These are phyloP conservation scores for Lytechinus pictus DNA, from an alignment of 35 echinoderm and acorn worm species.

Conservation along the genomic window DNA sequence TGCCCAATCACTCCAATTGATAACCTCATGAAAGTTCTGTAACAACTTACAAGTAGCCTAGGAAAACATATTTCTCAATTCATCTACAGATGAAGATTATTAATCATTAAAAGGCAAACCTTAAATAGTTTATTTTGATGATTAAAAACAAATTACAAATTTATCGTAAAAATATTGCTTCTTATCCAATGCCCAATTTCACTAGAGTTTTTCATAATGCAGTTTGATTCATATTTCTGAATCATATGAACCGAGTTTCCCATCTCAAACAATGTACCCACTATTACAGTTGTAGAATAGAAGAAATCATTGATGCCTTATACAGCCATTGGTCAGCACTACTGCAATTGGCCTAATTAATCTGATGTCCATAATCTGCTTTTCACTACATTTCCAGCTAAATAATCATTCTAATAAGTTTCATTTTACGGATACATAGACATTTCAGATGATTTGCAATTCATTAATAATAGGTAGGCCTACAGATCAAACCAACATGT, in stretches of 20 bases:
- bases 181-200: not conserved
- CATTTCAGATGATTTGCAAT: not conserved
- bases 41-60: too few species aligned
- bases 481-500: too few species aligned
- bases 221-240: not conserved
- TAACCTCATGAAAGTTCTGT: too few species aligned
- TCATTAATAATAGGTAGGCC: not conserved
- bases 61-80: too few species aligned
- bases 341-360: not conserved
- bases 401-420: not conserved
- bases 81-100: too few species aligned
- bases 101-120: too few species aligned
- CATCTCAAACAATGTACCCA: not conserved
- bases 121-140: not conserved
- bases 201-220: not conserved
- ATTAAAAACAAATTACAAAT: not conserved
- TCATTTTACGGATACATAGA: not conserved
- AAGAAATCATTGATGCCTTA: not conserved
- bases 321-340: not conserved
- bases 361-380: not conserved
- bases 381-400: not conserved
- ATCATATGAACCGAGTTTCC: not conserved
- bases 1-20: not conserved
- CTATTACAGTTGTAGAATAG: not conserved
- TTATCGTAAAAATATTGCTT: not conserved